Evolutionary conservation across 2,113 vertebrate species (phyloP), one percentile per base, ranked within the genome.

Genomic region (Acrocephalus arundinaceus): DNA sequence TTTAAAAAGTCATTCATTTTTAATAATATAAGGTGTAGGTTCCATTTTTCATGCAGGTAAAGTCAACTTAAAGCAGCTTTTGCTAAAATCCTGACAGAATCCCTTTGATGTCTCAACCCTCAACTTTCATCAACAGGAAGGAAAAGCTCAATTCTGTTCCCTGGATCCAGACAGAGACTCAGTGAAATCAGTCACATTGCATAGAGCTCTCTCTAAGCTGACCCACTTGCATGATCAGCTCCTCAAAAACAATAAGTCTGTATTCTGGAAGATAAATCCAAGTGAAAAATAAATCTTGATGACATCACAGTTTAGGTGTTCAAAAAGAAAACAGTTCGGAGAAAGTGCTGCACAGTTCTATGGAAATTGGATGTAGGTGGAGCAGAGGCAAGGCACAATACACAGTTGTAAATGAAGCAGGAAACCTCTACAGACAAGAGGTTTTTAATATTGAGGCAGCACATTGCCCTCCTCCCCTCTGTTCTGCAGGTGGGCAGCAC

Each of bases 341-440:
- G 73, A 91, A 65, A 12, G 8, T 33, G 27, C 41, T 45, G 41
- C 8, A 66, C 10, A 31, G 0, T 4, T 63, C 37, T 67, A 8
- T 85, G 71, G 39, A 67, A 71, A 35, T 6, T 30, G 17, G 24
- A 59, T 31, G 2, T 22, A 48, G 48, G 17, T 39, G 37, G 37
- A 39, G 37, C 37, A 62, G 3, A n/a, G 30, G 18, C 21, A 81
- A 48, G 28, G 45, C 4, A 6, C 13, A 27, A 27, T 10, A 19
- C 1, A 11, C 1, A 52, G 9, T 2, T 77, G 27, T 39, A 63
- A 87, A 55, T 9, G 65, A 74, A 81, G 30, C n/a, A 63, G 28
- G 58, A 11, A 71, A 51, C 4, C 27, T 10, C 6, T 54, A 33
- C 6, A 54, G 48, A 66, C 0, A 0, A 30, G 3, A 4, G 3